Conservation (phyloP, 2,888 invertebrate species). For the Philereme vetulata region DNA sequence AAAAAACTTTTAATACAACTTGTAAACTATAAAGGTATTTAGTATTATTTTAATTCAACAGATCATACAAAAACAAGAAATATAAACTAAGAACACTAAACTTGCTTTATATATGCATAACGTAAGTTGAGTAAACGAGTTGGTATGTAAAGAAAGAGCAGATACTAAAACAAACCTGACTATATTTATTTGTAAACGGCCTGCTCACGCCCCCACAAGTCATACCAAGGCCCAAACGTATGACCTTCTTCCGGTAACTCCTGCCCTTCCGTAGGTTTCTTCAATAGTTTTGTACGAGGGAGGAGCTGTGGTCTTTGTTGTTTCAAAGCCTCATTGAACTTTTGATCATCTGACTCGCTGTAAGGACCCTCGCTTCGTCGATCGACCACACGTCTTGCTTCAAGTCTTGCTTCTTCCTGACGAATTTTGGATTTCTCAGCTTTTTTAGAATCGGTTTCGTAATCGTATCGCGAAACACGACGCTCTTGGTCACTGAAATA, state of each 20-base stretch:
- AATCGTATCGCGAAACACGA: constrained; percentile 71
- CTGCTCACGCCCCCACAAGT: constrained; percentile 91
- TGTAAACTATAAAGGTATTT: background rate
- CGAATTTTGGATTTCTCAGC: constrained; percentile 79
- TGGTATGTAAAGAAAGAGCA: constrained; percentile 29
- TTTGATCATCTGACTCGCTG: constrained; percentile 82
- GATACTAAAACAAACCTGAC: constrained; percentile 52
- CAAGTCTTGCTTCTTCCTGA: constrained; percentile 76
- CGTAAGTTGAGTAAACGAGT: constrained; percentile 26
- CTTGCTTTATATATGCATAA: constrained; percentile 3
- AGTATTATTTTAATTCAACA: background rate
- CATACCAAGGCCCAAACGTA: constrained; percentile 94
- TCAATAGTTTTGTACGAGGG: constrained; percentile 88
- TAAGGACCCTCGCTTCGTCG: constrained; percentile 74
- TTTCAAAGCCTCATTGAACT: constrained; percentile 79
- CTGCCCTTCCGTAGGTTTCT: constrained; percentile 77
- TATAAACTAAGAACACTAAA: constrained; percentile 17
- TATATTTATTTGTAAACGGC: constrained; percentile 83
- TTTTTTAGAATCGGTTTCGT: constrained; percentile 81
- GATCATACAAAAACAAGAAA: constrained; percentile 8
- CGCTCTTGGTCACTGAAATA: constrained; percentile 76
- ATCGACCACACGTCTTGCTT: constrained; percentile 70
- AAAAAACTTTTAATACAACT: background rate
- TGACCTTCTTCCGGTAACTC: constrained; percentile 85
- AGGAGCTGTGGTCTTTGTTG: constrained; percentile 84